These are phyloP conservation scores for Antheraea assamensis DNA, from an alignment of 2,888 invertebrate species.

Conservation along the genomic window DNA sequence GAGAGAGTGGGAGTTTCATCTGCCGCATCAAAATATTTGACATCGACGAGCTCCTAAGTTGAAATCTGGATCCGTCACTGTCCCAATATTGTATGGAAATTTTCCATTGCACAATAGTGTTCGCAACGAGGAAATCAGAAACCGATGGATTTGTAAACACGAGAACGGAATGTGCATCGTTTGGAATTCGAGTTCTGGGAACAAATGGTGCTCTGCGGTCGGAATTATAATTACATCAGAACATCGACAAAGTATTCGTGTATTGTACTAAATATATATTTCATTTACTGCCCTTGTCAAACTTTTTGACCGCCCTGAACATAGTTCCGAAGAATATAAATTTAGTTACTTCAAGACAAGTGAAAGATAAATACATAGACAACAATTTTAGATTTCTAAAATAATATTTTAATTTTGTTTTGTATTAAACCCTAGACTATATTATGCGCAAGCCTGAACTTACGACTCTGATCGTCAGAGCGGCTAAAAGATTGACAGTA, in stretches of 20 bases:
- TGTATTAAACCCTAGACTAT: no score
- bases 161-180: not conserved
- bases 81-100: not conserved
- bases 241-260: not conserved
- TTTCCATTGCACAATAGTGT: not conserved
- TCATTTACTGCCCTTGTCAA: not conserved
- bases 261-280: not conserved
- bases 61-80: not conserved
- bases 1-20: not conserved
- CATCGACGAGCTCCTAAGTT: not conserved
- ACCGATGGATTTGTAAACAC: constrained; percentile 7
- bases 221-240: not conserved
- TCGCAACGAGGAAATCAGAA: not conserved
- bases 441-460: no score
- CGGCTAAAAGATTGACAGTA: no score
- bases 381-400: no score
- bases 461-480: no score
- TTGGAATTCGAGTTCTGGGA: not conserved
- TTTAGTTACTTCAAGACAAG: no score
- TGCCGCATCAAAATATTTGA: not conserved
- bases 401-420: no score
- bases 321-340: no score
- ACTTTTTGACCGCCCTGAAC: no score
- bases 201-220: not conserved
- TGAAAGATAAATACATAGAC: no score